These are phyloP conservation scores for Esox masquinongy DNA, from an alignment of 2,797 vertebrate genomes.

Conservation along the genomic window DNA sequence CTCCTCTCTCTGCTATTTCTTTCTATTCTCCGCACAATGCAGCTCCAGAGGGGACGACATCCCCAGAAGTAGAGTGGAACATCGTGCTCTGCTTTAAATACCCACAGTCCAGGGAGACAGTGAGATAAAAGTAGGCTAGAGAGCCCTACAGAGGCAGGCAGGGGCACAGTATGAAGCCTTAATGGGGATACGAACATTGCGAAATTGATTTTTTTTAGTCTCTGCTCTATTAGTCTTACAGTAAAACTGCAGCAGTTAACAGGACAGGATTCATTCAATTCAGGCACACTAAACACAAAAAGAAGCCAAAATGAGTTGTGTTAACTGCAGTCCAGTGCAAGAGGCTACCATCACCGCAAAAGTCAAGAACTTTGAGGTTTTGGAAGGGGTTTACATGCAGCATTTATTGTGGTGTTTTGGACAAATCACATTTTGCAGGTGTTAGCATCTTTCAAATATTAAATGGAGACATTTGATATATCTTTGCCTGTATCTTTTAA, in stretches of 20 bases:
- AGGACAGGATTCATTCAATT: not conserved
- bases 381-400: too few species aligned
- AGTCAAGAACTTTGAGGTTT: too few species aligned
- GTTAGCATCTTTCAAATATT: too few species aligned
- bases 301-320: too few species aligned
- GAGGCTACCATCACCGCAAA: too few species aligned
- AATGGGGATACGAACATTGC: not conserved
- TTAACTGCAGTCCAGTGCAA: too few species aligned
- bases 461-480: too few species aligned
- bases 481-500: too few species aligned
- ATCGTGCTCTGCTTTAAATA: slow-evolving; percentile 60
- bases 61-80: slow-evolving; percentile 56
- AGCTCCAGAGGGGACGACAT: slow-evolving; percentile 34
- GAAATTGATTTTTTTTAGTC: not conserved
- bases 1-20: not conserved
- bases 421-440: too few species aligned
- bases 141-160: slow-evolving; percentile 46
- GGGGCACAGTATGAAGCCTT: slow-evolving; percentile 19
- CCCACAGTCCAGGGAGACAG: slow-evolving; percentile 55
- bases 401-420: too few species aligned
- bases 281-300: not conserved
- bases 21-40: slow-evolving; percentile 6
- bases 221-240: not conserved
- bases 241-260: not conserved
- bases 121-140: slow-evolving; percentile 62